Conservation (phyloP, 2,797 vertebrate species). For the Spinus pinus region DNA sequence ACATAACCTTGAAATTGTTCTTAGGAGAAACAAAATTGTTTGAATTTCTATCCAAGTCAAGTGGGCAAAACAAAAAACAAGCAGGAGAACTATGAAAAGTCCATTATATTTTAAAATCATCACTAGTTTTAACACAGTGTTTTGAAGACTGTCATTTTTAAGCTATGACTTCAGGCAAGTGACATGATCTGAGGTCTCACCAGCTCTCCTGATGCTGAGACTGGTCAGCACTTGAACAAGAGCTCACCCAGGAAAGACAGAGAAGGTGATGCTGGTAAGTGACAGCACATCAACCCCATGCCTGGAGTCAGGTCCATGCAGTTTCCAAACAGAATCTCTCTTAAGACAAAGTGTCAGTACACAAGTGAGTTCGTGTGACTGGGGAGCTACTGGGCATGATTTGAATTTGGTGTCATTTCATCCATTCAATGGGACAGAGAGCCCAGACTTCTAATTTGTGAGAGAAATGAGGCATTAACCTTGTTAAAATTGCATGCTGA, state of each 20-base stretch:
- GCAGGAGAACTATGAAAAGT: not conserved
- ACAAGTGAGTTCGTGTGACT: not conserved
- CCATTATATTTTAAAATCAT: not conserved
- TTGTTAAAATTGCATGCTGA: not conserved
- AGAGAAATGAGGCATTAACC: conserved; percentile 17
- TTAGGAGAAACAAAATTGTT: not conserved
- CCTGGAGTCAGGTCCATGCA: not conserved
- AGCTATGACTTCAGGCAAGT: not conserved
- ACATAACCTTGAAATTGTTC: not conserved
- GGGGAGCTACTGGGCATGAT: not conserved
- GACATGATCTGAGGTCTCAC: not conserved
- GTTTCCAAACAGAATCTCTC: not conserved
- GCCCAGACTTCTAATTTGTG: conserved; percentile 33
- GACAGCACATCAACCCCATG: not conserved
- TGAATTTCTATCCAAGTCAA: not conserved
- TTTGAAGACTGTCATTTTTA: not conserved
- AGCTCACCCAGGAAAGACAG: not conserved
- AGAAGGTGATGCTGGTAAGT: not conserved
- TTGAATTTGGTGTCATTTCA: conserved; percentile 21
- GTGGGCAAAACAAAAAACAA: not conserved
- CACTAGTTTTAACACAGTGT: not conserved
- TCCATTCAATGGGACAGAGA: not conserved
- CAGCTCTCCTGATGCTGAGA: not conserved
- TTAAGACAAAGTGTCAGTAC: not conserved
- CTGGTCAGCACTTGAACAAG: not conserved